Evolutionary conservation across 2,797 vertebrate genomes (phyloP).

Genomic region (Scomberomorus guttatus): DNA sequence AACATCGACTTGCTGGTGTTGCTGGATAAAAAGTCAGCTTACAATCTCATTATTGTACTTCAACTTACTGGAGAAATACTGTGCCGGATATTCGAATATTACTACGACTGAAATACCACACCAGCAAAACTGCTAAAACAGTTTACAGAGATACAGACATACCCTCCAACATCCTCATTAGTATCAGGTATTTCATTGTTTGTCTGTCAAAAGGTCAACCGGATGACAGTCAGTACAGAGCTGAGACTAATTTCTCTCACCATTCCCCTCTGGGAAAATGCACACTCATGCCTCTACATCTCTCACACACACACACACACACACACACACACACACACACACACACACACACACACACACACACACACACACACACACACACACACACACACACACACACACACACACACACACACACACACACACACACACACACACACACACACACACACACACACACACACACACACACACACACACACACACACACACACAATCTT

Average conservation of each 20-base stretch:
- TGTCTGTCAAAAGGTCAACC: constrained; percentile 67
- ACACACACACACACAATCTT: no score
- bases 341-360: constrained; percentile 5
- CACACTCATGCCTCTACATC: constrained; percentile 2
- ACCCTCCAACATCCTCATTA: constrained; percentile 61
- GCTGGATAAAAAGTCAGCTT: no score
- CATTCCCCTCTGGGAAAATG: constrained; percentile 31
- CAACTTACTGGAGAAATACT: constrained; percentile 30
- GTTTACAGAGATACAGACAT: constrained; percentile 32
- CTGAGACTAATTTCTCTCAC: constrained; percentile 46
- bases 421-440: not conserved
- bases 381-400: not conserved
- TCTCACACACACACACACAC: constrained; percentile 1
- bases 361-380: not conserved
- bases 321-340: not conserved
- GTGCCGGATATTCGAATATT: constrained; percentile 21
- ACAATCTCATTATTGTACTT: constrained; percentile 31
- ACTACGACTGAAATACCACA: constrained; percentile 53
- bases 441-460: constrained; percentile 6
- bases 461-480: not conserved
- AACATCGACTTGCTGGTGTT: no score
- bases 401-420: not conserved
- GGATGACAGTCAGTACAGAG: constrained; percentile 47
- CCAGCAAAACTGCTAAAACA: constrained; percentile 47
- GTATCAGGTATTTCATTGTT: constrained; percentile 61